A percentile compares a stretch with the other conserved stretches of the same genome.
These are phyloP conservation scores for Callopanchax toddi DNA, from an alignment of 2,113 vertebrate genomes.

Conservation along the genomic window DNA sequence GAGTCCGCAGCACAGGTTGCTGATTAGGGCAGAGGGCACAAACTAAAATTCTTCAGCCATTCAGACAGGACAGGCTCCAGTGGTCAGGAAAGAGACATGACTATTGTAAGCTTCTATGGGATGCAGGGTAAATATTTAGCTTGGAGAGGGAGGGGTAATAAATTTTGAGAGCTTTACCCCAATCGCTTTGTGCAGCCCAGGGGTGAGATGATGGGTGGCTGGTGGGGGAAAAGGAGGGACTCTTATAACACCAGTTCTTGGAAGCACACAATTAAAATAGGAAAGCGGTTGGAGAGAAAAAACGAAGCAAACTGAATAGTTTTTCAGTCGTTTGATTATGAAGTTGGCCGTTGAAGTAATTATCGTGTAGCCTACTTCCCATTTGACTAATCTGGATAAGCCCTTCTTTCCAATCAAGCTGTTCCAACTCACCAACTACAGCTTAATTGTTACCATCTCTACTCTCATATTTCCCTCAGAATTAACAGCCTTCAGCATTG, in stretches of 20 bases:
- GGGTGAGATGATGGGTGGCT: conserved; percentile 26
- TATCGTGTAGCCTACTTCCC: conserved; percentile 51
- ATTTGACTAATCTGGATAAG: conserved; percentile 65
- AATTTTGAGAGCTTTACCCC: conserved; percentile 67
- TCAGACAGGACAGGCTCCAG: conserved; percentile 65
- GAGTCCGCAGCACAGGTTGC: conserved; percentile 62
- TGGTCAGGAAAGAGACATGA: conserved; percentile 68
- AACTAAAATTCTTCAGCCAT: conserved; percentile 59
- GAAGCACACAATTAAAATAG: conserved; percentile 27
- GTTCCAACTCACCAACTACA: conserved; percentile 61
- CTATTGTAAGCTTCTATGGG: conserved; percentile 76
- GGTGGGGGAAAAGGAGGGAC: conserved; percentile 7
- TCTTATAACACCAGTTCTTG: conserved; percentile 2
- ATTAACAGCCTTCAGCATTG: conserved; percentile 45
- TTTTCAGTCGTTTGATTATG: conserved; percentile 18
- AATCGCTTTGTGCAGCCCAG: conserved; percentile 44
- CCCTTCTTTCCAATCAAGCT: conserved; percentile 49
- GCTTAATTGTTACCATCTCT: conserved; percentile 50
- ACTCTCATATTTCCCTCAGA: conserved; percentile 33
- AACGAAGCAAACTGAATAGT: conserved; percentile 7
- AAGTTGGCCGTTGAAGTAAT: conserved; percentile 57
- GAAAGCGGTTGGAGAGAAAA: not conserved
- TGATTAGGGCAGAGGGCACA: conserved; percentile 70
- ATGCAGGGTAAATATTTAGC: conserved; percentile 81
- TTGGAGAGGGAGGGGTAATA: conserved; percentile 76